Conservation (phyloP, 2,797 vertebrate species). For the Karalla daura region DNA sequence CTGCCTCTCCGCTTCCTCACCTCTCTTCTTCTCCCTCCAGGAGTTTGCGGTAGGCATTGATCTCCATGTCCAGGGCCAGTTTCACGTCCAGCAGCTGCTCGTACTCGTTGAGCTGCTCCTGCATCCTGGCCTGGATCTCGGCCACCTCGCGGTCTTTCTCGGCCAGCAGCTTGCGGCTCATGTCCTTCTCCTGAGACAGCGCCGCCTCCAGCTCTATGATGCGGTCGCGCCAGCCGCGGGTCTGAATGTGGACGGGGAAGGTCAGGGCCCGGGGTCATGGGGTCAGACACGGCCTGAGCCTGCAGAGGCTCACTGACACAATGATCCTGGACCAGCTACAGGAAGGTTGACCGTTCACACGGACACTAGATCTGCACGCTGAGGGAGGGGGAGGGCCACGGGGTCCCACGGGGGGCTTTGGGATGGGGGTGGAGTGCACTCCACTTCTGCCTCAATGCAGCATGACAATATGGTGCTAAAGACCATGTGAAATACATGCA, state of each 20-base stretch:
- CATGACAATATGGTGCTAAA: too few relatives aligned
- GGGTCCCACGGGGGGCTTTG: too few relatives aligned
- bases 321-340: too few relatives aligned
- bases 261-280: too few relatives aligned
- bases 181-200: conserved; percentile 87
- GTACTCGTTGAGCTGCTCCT: conserved; percentile 88
- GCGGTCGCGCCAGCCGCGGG: conserved; percentile 87
- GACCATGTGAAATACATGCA: too few relatives aligned
- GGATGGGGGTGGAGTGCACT: too few relatives aligned
- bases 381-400: too few relatives aligned
- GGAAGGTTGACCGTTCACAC: too few relatives aligned
- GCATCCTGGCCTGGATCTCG: conserved; percentile 87
- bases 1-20: conserved; percentile 76
- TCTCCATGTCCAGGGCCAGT: conserved; percentile 94
- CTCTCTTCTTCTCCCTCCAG: conserved; percentile 94
- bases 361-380: too few relatives aligned
- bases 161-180: conserved; percentile 74
- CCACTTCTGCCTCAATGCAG: too few relatives aligned
- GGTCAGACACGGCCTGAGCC: too few relatives aligned
- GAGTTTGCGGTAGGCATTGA: conserved; percentile 91
- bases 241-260: conserved; percentile 68
- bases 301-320: too few relatives aligned
- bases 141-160: conserved; percentile 89
- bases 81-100: conserved; percentile 94
- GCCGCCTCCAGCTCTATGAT: conserved; percentile 87